Conservation (phyloP, 2,888 invertebrate genomes). For the Onthophagus sagittarius region DNA sequence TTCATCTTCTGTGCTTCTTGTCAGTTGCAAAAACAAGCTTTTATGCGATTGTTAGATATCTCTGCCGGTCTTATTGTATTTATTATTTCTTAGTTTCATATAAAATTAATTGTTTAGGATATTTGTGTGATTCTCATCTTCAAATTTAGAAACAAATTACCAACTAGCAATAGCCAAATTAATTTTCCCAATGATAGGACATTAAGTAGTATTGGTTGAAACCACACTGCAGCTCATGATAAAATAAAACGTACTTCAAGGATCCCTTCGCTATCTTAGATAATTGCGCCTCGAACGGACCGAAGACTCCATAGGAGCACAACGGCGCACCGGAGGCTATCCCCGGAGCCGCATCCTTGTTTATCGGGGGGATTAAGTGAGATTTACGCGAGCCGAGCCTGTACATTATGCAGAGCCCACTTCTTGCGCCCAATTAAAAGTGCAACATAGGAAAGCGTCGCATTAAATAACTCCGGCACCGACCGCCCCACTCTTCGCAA, state of each 20-base stretch:
- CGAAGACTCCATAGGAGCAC: constrained; percentile 24
- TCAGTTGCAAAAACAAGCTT: neutral
- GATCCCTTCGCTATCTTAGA: constrained; percentile 28
- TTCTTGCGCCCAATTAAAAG: constrained; percentile 42
- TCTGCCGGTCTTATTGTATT: too few relatives aligned
- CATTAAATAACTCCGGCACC: constrained; percentile 40
- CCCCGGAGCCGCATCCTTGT: constrained; percentile 9
- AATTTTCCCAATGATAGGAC: constrained; percentile 31
- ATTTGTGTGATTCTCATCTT: too few relatives aligned
- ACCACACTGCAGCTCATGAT: constrained; percentile 20
- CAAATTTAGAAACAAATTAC: neutral
- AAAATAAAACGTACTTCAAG: constrained; percentile 34
- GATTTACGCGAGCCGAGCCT: constrained; percentile 33
- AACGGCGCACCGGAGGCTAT: neutral
- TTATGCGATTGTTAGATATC: neutral
- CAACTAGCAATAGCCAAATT: constrained; percentile 15
- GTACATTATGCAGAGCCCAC: constrained; percentile 41
- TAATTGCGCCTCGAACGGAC: constrained; percentile 23
- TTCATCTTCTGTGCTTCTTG: neutral
- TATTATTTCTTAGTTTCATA: too few relatives aligned
- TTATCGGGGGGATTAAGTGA: constrained; percentile 30
- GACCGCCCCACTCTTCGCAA: constrained; percentile 30
- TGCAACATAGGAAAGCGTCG: constrained; percentile 39
- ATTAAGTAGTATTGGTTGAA: constrained; percentile 31
- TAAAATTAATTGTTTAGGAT: too few relatives aligned